Base-by-base conservation (phyloP, 2,113 vertebrate species). In the Microcebus jonahi region DNA sequence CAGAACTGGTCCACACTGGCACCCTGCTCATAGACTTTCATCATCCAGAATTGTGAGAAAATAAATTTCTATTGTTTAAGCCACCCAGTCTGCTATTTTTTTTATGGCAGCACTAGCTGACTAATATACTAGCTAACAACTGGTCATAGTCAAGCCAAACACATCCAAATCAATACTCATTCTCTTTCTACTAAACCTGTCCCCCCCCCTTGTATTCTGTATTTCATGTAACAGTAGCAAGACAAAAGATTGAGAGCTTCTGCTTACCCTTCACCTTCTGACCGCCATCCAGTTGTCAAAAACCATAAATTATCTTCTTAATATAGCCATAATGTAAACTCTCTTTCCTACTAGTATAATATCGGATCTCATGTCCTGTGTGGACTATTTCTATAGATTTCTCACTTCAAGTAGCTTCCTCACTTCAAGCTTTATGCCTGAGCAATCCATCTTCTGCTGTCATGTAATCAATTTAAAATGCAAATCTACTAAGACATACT, bases 381-480 rank as follows among this genome's bases (percentile, higher is more conserved):
- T 59, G 61, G 14, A 82, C 34, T 80, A 53, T 89, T 93, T 90
- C 36, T 80, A 45, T 76, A 93, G 25, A 88, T 83, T 86, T 92
- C 53, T 89, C 45, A 63, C 20, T 80, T 93, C 18, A 31, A 82
- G 21, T 53, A 87, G 13, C 27, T 71, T 91, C 57, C 80, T 88
- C 31, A 63, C 48, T 68, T 95, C 39, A 71, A 76, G 23, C 84
- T 96, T 94, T 71, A 92, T 29, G 75, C 15, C 27, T 57, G 61
- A 96, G 21, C 48, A 92, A 96, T 95, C 8, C 36, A 96, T 90
- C 80, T 85, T 92, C n/a, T 42, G 11, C 70, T 94, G 76, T 42
- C 77, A 94, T 15, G 77, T 55, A 94, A 96, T 88, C 59, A 36
- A 34, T 59, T 79, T 65, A 95, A 95, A 90, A 94, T 68, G n/a